These are phyloP conservation scores for Kryphioiulus occultus DNA, from an alignment of 2,888 invertebrate species.

Conservation along the genomic window DNA sequence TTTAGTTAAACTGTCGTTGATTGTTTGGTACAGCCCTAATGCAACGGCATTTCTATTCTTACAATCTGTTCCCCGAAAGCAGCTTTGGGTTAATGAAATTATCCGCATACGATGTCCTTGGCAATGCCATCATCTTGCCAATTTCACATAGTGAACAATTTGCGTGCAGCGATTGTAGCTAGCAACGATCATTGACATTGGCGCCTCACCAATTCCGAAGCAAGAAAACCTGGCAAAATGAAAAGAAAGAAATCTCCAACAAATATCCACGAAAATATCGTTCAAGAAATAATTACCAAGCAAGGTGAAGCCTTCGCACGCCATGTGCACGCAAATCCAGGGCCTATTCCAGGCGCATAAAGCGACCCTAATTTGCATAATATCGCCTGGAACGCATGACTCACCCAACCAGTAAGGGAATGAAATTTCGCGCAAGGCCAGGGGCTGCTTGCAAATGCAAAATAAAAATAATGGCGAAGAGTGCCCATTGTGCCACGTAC, in stretches of 20 bases:
- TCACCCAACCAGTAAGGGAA: not conserved
- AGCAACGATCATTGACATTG: not conserved
- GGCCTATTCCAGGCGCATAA: not conserved
- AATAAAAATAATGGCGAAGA: not conserved
- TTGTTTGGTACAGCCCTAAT: not conserved
- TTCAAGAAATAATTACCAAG: not conserved
- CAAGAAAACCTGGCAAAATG: not conserved
- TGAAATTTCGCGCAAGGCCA: slow-evolving; percentile 1
- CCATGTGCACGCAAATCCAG: not conserved
- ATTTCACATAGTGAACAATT: not conserved
- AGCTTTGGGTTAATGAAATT: not conserved
- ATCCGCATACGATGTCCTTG: not conserved
- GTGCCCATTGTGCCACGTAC: not conserved
- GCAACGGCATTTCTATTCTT: not conserved
- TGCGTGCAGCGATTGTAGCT: no score
- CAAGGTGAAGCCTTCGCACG: not conserved
- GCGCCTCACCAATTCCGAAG: not conserved
- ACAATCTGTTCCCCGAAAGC: not conserved
- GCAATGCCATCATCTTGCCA: not conserved
- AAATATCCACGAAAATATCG: not conserved
- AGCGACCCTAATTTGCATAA: slow-evolving; percentile 15
- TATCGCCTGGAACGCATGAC: not conserved
- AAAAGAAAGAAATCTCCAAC: not conserved
- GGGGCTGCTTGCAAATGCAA: not conserved
- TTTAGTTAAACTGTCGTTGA: not conserved